A percentile compares a stretch with the other conserved stretches of the same genome.
phyloP scores from a whole-genome alignment of 2,888 invertebrate genomes.

The Dasypolia templi region DNA sequence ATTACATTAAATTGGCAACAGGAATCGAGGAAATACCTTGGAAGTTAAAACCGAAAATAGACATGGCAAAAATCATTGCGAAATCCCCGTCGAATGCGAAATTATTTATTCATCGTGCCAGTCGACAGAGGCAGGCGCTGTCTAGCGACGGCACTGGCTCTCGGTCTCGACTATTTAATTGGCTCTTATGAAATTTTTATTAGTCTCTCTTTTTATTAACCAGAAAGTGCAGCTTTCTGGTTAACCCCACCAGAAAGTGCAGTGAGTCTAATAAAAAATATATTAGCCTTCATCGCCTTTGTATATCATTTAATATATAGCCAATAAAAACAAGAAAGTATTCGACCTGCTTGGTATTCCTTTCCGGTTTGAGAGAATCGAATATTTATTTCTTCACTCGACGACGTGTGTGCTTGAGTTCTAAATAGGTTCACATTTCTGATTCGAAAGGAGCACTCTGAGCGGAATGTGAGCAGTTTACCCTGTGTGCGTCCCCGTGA shows the following conservation, averaged over 20 bases:
- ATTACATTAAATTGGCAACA: slow-evolving; percentile 22
- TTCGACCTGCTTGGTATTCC: slow-evolving; percentile 46
- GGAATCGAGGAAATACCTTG: slow-evolving; percentile 26
- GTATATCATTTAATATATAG: slow-evolving; percentile 24
- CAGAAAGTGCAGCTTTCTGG: slow-evolving; percentile 60
- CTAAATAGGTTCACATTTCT: slow-evolving; percentile 80
- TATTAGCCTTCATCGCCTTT: neutral
- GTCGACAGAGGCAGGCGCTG: slow-evolving; percentile 64
- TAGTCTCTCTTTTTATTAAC: too few relatives aligned
- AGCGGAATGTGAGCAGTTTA: slow-evolving; percentile 85
- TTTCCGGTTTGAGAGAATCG: slow-evolving; percentile 52
- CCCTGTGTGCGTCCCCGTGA: slow-evolving; percentile 81
- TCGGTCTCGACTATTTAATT: slow-evolving; percentile 72
- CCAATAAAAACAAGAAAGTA: slow-evolving; percentile 41
- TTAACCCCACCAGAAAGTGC: too few relatives aligned
- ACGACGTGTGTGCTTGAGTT: slow-evolving; percentile 69
- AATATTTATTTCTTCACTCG: slow-evolving; percentile 63
- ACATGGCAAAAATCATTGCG: slow-evolving; percentile 41
- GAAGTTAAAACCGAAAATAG: slow-evolving; percentile 42
- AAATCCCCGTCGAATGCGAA: slow-evolving; percentile 54
- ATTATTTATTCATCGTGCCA: slow-evolving; percentile 73
- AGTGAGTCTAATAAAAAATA: too few relatives aligned
- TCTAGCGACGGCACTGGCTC: slow-evolving; percentile 61
- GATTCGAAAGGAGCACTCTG: slow-evolving; percentile 78
- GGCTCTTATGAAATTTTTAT: slow-evolving; percentile 75